Base-by-base conservation (phyloP, 2,113 vertebrate species). In the Bagarius yarrelli region DNA sequence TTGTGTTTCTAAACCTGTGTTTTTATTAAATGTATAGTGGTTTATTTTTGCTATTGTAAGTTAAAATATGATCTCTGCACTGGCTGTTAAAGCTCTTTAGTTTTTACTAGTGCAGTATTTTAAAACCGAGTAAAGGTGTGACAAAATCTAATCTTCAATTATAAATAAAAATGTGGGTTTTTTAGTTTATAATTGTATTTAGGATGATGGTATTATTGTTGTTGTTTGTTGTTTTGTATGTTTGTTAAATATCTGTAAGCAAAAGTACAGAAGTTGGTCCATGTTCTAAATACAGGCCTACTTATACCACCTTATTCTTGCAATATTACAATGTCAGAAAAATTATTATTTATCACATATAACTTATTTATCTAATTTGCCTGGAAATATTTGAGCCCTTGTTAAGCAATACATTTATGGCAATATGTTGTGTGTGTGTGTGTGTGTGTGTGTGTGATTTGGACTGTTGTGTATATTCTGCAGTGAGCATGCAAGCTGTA, bases 91-190 rank as follows among this genome's bases (percentile, higher is more conserved):
- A 55, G 27, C 9, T 67, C 67, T 6, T 59, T 8, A 36, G 2
- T 34, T 21, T 4, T 66, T 8, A 66, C 21, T 21, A 40, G 63
- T 66, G 30, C 34, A 23, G 63, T 66, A 66, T 36, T 21, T 25
- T 69, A 44, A 14, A 89, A 91, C 90, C 88, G 87, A 92, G 89
- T 92, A 91, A 91, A 90, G 88, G 91, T 93, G 91, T 89, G 89
- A 92, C 86, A 89, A 93, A 93, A 3, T 40, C 36, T 40, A 40
- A 40, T 40, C 36, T 40, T 40, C 36, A 40, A 40, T 4, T 40
- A 40, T 40, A 40, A 40, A 40, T 40, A 40, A n/a, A n/a, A n/a
- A n/a, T n/a, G n/a, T n/a, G n/a, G n/a, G n/a, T n/a, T 40, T 40
- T 47, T 47, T 47, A 47, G 1, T 47, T 5, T 47, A 47, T 47